A percentile compares a stretch with the other conserved stretches of the same genome.
Evolutionary conservation across 1,140 invertebrate species (phyloP).

Genomic region (Ctenoplectra terminalis): DNA sequence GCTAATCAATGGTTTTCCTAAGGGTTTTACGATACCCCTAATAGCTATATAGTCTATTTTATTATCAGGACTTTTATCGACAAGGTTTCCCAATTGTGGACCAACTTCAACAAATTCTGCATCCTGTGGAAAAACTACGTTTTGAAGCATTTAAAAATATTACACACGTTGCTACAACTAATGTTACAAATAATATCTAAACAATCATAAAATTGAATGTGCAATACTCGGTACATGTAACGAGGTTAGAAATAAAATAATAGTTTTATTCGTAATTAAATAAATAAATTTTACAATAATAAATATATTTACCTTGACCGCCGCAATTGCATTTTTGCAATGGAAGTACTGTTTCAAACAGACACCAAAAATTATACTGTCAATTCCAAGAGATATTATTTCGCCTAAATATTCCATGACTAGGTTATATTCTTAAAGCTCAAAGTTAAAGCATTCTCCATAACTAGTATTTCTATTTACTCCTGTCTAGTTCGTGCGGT

Average conservation of each 20-base stretch:
- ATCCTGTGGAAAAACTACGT: constrained; percentile 76
- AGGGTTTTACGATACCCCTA: constrained; percentile 87
- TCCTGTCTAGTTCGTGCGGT: neutral
- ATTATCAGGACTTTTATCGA: constrained; percentile 84
- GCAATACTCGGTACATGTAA: constrained; percentile 21
- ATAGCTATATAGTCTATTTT: constrained; percentile 89
- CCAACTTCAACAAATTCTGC: constrained; percentile 88
- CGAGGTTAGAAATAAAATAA: constrained; percentile 15
- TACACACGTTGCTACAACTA: constrained; percentile 6
- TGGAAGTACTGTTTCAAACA: constrained; percentile 88
- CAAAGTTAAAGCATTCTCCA: constrained; percentile 30
- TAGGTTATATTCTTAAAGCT: constrained; percentile 65
- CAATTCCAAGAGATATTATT: constrained; percentile 87
- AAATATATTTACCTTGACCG: constrained; percentile 85
- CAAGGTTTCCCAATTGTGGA: constrained; percentile 84
- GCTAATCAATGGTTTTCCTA: constrained; percentile 88
- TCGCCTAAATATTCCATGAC: constrained; percentile 85
- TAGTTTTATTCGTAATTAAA: neutral
- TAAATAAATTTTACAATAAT: constrained; percentile 9
- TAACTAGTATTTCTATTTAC: constrained; percentile 16
- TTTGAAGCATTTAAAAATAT: constrained; percentile 30
- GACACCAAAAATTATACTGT: constrained; percentile 87
- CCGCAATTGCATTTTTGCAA: constrained; percentile 86
- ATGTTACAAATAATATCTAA: neutral
- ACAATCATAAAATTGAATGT: neutral